Base-by-base conservation (phyloP, 2,113 vertebrate species). In the Grantiella picta region DNA sequence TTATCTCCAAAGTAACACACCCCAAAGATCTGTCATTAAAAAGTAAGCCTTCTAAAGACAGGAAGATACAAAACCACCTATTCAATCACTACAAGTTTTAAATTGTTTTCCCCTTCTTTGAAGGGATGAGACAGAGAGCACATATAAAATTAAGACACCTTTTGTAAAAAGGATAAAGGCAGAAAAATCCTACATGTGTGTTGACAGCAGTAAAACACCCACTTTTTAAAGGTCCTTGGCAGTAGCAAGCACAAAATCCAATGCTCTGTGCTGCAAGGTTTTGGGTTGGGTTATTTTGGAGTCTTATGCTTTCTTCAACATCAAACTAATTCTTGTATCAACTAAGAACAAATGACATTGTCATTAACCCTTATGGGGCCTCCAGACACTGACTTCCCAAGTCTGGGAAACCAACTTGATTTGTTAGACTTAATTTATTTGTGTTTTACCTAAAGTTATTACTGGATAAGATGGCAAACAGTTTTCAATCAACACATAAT, bases 251-350 rank as follows among this genome's bases (percentile, higher is more conserved):
- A 71, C 22, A 82, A 88, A 78, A 82, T 4, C 1, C 31, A 85
- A 6, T 5, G 38, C 33, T 71, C 52, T 88, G 0, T 8, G 17
- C 28, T 2, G 1, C 0, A 1, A 79, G 53, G 27, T 33, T 68
- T 44, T 52, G 36, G 13, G 2, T 27, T 76, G 16, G 19, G 35
- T 29, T 27, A n/a, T 52, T 57, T 50, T 31, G 4, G 3, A 59
- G 44, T 31, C n/a, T 66, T 50, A 66, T 19, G 20, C 22, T 59
- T 85, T 24, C 28, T 70, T 44, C 52, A 40, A 38, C 7, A 66
- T 29, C 23, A 33, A 25, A 54, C 18, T 47, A 71, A 36, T 36
- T 42, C 1, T 19, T 64, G 9, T 31, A 36, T 50, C 36, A 80
- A 35, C 25, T 11, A 86, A 29, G 15, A 80, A 42, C 15, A 89